A percentile compares a stretch with the other conserved stretches of the same genome.
Conservation (phyloP, 2,113 vertebrate genomes). For the Poeciliopsis retropinna region DNA sequence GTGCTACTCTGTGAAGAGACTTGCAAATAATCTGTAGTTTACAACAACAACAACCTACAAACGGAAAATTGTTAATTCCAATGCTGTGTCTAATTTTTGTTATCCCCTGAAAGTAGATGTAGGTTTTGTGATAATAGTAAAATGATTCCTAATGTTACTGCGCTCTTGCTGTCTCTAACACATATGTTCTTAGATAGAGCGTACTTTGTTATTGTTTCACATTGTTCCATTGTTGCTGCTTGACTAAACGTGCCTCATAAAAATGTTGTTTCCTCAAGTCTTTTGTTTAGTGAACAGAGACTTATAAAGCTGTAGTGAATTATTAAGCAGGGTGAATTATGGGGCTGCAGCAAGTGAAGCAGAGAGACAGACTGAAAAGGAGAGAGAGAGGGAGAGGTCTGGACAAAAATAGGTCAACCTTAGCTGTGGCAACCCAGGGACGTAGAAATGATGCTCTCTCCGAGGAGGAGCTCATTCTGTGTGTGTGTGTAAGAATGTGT, state of each 20-base stretch:
- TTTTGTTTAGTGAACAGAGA: slow-evolving; percentile 62
- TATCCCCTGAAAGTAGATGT: slow-evolving; percentile 17
- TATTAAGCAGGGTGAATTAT: slow-evolving; percentile 80
- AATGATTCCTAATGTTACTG: background rate
- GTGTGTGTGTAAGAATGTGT: slow-evolving; percentile 42
- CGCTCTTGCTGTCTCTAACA: background rate
- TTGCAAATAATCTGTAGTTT: slow-evolving; percentile 70
- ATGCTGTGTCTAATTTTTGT: background rate
- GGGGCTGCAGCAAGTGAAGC: slow-evolving; percentile 58
- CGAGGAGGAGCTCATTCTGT: slow-evolving; percentile 62
- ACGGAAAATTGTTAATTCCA: slow-evolving; percentile 15
- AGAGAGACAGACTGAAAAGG: slow-evolving; percentile 42
- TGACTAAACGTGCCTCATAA: slow-evolving; percentile 20
- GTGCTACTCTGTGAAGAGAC: slow-evolving; percentile 61
- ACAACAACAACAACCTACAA: slow-evolving; percentile 62
- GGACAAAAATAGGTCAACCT: slow-evolving; percentile 83
- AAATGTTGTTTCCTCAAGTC: slow-evolving; percentile 43
- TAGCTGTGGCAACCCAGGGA: slow-evolving; percentile 74
- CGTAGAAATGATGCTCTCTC: slow-evolving; percentile 77
- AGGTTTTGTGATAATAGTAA: slow-evolving; percentile 12
- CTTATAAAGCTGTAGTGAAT: slow-evolving; percentile 75
- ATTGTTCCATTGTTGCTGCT: slow-evolving; percentile 28
- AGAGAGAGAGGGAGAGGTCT: slow-evolving; percentile 56
- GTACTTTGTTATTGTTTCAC: slow-evolving; percentile 2
- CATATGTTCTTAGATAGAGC: background rate